Conservation (phyloP, 2,797 vertebrate species). For the Hapalemur alaotrensis region DNA sequence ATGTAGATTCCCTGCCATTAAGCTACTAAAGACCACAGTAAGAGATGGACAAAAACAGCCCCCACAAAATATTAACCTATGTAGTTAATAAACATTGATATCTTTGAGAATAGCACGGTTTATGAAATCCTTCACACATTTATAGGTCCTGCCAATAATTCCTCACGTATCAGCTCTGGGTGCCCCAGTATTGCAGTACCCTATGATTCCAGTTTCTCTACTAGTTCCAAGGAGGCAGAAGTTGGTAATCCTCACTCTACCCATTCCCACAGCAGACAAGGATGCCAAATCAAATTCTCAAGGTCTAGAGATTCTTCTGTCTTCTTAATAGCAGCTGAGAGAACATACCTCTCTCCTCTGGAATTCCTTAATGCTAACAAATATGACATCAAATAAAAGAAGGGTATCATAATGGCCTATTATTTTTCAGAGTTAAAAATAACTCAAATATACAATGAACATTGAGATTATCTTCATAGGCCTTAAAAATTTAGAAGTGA, state of each 20-base stretch:
- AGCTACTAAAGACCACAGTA: neutral
- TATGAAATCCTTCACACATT: neutral
- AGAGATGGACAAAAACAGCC: neutral
- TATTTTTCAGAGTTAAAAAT: neutral
- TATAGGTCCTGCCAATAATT: neutral
- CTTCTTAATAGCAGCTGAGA: neutral
- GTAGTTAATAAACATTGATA: neutral
- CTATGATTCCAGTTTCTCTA: neutral
- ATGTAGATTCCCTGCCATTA: neutral
- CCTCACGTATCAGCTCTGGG: neutral
- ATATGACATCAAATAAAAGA: neutral
- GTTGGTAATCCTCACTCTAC: neutral
- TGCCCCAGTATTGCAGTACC: neutral
- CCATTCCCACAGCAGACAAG: neutral
- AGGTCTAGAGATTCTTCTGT: neutral
- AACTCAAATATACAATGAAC: neutral
- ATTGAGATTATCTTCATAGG: neutral
- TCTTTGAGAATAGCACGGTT: neutral
- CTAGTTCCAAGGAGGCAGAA: conserved; percentile 11
- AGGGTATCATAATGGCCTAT: neutral
- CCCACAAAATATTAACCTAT: neutral
- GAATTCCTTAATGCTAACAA: conserved; percentile 2
- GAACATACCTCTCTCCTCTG: neutral
- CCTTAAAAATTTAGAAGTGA: neutral
- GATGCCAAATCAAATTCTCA: neutral